Base-by-base conservation (phyloP, 2,113 vertebrate genomes). In the Dipodomys spectabilis region DNA sequence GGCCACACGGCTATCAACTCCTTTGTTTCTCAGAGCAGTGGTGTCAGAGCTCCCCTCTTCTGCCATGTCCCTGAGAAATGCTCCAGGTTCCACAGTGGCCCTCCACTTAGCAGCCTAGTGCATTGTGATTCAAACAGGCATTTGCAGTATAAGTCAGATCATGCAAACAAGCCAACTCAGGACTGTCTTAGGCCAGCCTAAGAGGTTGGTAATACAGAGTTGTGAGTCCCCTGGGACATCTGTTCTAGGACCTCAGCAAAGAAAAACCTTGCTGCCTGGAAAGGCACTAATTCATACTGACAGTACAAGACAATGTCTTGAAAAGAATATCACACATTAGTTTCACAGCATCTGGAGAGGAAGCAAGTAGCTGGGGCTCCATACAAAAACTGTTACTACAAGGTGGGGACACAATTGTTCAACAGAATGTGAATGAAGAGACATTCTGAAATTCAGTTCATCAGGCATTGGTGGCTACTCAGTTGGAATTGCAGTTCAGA, bases 271-370 rank as follows among this genome's bases (percentile, higher is more conserved):
- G 89, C 84, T 86, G 73, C 90, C 73, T 78, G 60, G 57, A 78
- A 95, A 93, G 96, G 93, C 89, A 95, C 90, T 88, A 32, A 32
- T 95, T 93, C 88, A 88, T 64, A 75, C 60, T 64, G 74, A 96
- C 60, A 28, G 67, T 74, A 45, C 28, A 73, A 91, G 71, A 84
- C 45, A 64, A 57, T 30, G 49, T 81, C 86, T 92, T 77, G 57
- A 90, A 84, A 90, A 84, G 79, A 81, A 74, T 30, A 57, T 92
- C 86, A 91, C 86, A 91, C 57, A 44, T 64, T 27, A 39, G 68
- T 88, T 30, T 82, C 75, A 53, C 7, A 81, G 71, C 62, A 32
- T 82, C 67, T 67, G 27, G 28, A 57, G 90, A 85, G 73, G 72
- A 93, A 92, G 57, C 62, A 80, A n/a, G 30, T 68, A 49, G 79